phyloP scores from a whole-genome alignment of 2,113 vertebrate genomes.

The Nematolebias whitei region DNA sequence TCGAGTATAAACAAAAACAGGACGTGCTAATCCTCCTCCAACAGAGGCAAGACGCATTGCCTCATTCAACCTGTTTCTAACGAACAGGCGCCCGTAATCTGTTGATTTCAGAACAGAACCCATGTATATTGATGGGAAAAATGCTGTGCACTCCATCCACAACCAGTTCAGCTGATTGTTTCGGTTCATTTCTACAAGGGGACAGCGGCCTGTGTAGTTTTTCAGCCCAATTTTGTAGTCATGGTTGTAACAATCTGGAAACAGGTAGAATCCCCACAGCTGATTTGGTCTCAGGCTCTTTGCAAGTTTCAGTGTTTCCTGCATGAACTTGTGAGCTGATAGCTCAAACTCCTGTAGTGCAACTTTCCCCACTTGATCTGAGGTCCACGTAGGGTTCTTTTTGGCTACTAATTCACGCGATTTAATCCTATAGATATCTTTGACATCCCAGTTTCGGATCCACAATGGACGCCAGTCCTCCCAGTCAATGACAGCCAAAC shows the following conservation, averaged over 20 bases:
- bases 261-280: conserved; percentile 86
- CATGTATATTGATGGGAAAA: conserved; percentile 85
- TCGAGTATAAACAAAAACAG: conserved; percentile 82
- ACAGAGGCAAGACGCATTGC: conserved; percentile 80
- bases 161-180: conserved; percentile 84
- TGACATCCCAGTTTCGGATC: conserved; percentile 84
- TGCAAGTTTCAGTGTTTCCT: conserved; percentile 77
- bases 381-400: conserved; percentile 71
- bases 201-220: conserved; percentile 82
- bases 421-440: conserved; percentile 79
- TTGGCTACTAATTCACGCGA: conserved; percentile 68
- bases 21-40: conserved; percentile 73
- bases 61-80: conserved; percentile 78
- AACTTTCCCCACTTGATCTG: conserved; percentile 72
- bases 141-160: conserved; percentile 83
- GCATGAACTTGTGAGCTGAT: conserved; percentile 79
- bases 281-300: conserved; percentile 78
- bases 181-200: conserved; percentile 72
- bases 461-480: conserved; percentile 87
- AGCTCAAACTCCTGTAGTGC: conserved; percentile 82
- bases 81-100: conserved; percentile 76
- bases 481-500: conserved; percentile 86
- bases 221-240: conserved; percentile 75
- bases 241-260: conserved; percentile 88
- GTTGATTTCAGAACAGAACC: conserved; percentile 64